These are phyloP conservation scores for Drosophila trapezifrons DNA, from an alignment of 1,140 invertebrate genomes.

Conservation along the genomic window DNA sequence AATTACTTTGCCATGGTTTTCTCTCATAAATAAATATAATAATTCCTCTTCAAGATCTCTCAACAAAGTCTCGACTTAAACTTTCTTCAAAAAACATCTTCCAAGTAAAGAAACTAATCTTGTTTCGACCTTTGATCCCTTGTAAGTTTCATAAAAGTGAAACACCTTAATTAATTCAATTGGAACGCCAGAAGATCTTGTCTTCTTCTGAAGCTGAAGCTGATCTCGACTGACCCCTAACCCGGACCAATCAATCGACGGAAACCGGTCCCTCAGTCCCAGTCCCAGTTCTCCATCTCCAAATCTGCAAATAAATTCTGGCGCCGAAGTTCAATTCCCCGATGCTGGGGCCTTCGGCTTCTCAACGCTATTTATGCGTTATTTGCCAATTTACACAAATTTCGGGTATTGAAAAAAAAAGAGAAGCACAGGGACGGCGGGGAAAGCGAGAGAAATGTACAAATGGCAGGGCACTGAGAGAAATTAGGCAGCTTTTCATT, in stretches of 20 bases:
- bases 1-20: no score
- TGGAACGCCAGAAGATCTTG: conserved; percentile 8
- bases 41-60: no score
- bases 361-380: conserved; percentile 61
- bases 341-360: conserved; percentile 39
- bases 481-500: neutral
- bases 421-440: neutral
- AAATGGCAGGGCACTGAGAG: conserved; percentile 3
- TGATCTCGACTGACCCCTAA: conserved; percentile 28
- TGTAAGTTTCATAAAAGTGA: neutral
- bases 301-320: conserved; percentile 13
- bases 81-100: no score
- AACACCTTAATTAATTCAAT: neutral
- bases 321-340: conserved; percentile 50
- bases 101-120: no score
- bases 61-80: no score
- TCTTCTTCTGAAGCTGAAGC: neutral
- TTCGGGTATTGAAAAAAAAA: conserved; percentile 56
- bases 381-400: conserved; percentile 78
- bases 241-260: conserved; percentile 13
- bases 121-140: neutral
- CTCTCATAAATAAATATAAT: no score
- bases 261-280: conserved; percentile 20
- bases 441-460: conserved; percentile 28
- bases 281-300: neutral